A percentile compares a stretch with the other conserved stretches of the same genome.
These are phyloP conservation scores for Netelia inedita DNA, from an alignment of 2,888 invertebrate species.

Conservation along the genomic window DNA sequence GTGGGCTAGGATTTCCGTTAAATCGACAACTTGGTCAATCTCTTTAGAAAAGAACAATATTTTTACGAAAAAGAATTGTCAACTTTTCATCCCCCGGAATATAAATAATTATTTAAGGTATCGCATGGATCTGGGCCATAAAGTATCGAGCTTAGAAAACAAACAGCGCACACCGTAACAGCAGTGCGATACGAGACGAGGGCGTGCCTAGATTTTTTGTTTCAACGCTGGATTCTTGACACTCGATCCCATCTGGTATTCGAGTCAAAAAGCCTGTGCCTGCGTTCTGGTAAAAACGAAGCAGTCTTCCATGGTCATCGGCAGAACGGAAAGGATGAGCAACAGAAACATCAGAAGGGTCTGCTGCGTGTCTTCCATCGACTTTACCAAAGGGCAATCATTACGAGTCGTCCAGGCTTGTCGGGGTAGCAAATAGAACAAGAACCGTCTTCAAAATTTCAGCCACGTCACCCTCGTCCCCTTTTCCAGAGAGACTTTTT, in stretches of 20 bases:
- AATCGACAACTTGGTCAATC: no score
- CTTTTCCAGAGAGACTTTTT: conserved; percentile 26
- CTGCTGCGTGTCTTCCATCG: conserved; percentile 18
- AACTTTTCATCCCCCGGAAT: neutral
- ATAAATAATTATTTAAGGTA: conserved; percentile 35
- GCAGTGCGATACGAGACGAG: conserved; percentile 29
- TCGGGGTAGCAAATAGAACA: conserved; percentile 2
- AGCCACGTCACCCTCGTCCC: conserved; percentile 55
- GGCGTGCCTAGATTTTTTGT: conserved; percentile 33
- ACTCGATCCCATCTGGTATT: conserved; percentile 63
- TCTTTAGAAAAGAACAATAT: no score
- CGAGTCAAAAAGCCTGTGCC: conserved; percentile 41
- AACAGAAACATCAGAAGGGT: conserved; percentile 41
- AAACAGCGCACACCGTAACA: conserved; percentile 48
- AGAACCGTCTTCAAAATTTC: conserved; percentile 39
- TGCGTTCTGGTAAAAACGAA: conserved; percentile 44
- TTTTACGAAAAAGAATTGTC: no score
- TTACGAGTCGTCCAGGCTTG: conserved; percentile 46
- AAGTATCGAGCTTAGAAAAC: conserved; percentile 53
- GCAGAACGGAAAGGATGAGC: conserved; percentile 28
- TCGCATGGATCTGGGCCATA: conserved; percentile 12
- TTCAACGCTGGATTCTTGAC: conserved; percentile 51
- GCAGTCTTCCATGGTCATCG: conserved; percentile 38
- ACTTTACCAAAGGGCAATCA: conserved; percentile 44
- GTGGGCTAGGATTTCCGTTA: no score